phyloP scores from a whole-genome alignment of 2,797 vertebrate genomes.

The Rhadinocentrus ornatus region DNA sequence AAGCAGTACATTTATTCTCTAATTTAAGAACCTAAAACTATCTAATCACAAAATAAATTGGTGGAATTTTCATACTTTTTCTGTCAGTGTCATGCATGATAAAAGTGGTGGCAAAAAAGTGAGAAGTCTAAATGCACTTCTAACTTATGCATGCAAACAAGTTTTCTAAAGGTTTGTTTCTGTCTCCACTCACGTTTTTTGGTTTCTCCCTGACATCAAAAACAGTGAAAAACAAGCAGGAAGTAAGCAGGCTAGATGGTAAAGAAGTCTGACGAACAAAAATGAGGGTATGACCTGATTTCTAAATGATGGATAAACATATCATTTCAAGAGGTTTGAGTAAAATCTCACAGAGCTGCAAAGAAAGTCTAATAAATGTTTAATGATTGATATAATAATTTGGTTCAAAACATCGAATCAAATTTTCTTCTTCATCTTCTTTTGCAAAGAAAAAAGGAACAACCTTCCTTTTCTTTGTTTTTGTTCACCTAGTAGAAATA shows the following conservation, averaged over 20 bases:
- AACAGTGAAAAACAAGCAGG: slow-evolving; percentile 26
- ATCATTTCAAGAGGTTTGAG: slow-evolving; percentile 27
- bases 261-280: slow-evolving; percentile 33
- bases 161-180: too few relatives aligned
- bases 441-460: slow-evolving; percentile 5
- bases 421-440: too few relatives aligned
- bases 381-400: slow-evolving; percentile 7
- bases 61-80: not conserved
- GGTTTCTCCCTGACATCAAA: slow-evolving; percentile 23
- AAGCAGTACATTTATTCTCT: not conserved
- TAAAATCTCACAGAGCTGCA: slow-evolving; percentile 23
- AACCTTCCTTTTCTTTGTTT: slow-evolving; percentile 4
- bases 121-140: not conserved
- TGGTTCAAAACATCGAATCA: not conserved
- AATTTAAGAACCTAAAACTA: not conserved
- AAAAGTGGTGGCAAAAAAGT: not conserved
- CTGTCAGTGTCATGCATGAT: not conserved
- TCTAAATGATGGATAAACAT: slow-evolving; percentile 45
- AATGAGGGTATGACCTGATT: slow-evolving; percentile 53
- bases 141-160: not conserved
- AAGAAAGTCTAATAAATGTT: slow-evolving; percentile 20
- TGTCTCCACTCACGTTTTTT: slow-evolving; percentile 20
- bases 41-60: not conserved
- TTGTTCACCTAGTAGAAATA: slow-evolving; percentile 12
- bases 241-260: slow-evolving; percentile 42